Evolutionary conservation across 2,113 vertebrate genomes (phyloP), one percentile per base, ranked within the genome.

Genomic region (Oreotrochilus melanogaster): DNA sequence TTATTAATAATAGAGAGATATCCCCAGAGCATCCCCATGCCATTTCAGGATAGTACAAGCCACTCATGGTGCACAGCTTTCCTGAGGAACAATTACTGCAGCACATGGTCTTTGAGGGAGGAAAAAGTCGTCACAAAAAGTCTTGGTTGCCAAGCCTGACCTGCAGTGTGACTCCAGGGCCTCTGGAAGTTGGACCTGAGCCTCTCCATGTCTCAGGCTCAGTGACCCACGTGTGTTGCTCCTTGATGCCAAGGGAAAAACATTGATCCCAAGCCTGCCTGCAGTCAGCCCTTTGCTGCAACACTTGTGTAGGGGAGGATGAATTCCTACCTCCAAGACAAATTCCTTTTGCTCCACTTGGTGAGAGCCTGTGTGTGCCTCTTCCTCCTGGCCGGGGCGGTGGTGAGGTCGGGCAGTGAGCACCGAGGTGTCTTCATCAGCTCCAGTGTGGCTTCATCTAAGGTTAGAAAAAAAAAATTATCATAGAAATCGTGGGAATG

Each of bases 401-500:
- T 43, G 0, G 97, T 48, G 15, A 99, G 87, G 96, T 99, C 99
- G 0, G 99, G 99, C 73, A 99, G 97, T 10, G 99, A 99, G 92
- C 99, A 99, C 67, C 99, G 99, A 18, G 99, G 99, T 2, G 99
- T 99, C 96, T 98, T 99, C 99, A 99, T 99, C 60, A 99, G 97
- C 7, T 98, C 97, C 92, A 99, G 86, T 0, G 99, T 99, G 87
- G 98, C 99, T 95, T 98, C 98, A 7, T 99, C 99, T 99, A 62
- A 19, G 42, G 43, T 54, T 31, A 33, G 23, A 33, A 28, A 37
- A 7, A 64, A 45, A 60, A 45, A 43, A 39, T 13, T 11, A 39
- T 2, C 13, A 66, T 6, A 69, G 37, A 61, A 73, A 87, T 51
- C 14, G 21, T 1, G 7, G 54, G 16, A 79, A 58, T 1, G 11